These are phyloP conservation scores for Sander vitreus DNA, from an alignment of 2,113 vertebrate species.

Conservation along the genomic window DNA sequence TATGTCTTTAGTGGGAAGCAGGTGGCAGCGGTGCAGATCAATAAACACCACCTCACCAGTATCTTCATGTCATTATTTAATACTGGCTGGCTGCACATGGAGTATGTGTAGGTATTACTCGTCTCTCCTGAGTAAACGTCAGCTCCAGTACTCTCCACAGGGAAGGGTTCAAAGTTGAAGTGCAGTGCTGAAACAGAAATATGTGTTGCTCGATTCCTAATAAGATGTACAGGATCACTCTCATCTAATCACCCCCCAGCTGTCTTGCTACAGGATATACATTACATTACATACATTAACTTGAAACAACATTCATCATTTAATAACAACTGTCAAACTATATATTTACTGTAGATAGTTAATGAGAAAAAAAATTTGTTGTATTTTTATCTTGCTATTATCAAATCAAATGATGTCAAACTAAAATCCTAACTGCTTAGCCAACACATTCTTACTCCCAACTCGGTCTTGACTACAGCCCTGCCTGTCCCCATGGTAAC, in stretches of 20 bases:
- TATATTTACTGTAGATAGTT: background rate
- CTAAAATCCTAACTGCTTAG: background rate
- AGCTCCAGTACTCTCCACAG: conserved; percentile 21
- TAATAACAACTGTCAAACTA: background rate
- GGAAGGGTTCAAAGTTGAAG: conserved; percentile 33
- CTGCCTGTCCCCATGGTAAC: too few relatives aligned
- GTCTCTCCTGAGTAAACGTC: conserved; percentile 17
- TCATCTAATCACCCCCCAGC: background rate
- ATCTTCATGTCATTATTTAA: too few relatives aligned
- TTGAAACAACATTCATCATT: background rate
- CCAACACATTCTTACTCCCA: too few relatives aligned
- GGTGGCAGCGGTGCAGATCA: too few relatives aligned
- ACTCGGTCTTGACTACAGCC: too few relatives aligned
- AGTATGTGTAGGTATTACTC: background rate
- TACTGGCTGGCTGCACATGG: too few relatives aligned
- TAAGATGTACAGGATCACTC: background rate
- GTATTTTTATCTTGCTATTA: background rate
- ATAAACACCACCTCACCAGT: too few relatives aligned
- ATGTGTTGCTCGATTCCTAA: conserved; percentile 3
- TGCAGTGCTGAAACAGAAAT: conserved; percentile 10
- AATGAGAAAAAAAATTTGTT: background rate
- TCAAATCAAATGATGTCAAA: background rate
- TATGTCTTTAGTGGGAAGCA: too few relatives aligned
- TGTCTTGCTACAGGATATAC: background rate
- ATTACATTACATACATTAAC: background rate